Evolutionary conservation across 1,140 invertebrate genomes (phyloP), one percentile per base, ranked within the genome.

Genomic region (Riptortus pedestris): DNA sequence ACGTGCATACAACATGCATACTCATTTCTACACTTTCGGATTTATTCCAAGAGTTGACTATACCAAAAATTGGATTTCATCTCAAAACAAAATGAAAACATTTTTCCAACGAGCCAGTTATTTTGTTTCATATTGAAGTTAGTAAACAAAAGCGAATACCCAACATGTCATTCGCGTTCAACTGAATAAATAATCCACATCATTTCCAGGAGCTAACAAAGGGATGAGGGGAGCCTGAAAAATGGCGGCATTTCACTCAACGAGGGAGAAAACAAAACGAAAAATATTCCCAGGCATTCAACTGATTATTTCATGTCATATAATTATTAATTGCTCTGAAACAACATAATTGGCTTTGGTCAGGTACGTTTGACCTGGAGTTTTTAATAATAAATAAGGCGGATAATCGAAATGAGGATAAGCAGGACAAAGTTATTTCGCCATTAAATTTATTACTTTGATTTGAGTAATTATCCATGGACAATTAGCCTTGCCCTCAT

Each of bases 171-270:
- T 55, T 55, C 51, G 51, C 14, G 26, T 26, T 55, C 51, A 26
- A 55, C 51, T 55, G 51, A 55, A 55, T 55, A 55, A 55, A 55
- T 55, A 55, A 55, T 55, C 51, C 51, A 55, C 24, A 55, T 55
- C 51, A 55, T 55, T 55, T 55, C 2, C 2, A 14, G 24, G 51
- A 55, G 51, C 51, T 24, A 55, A 55, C 18, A 22, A 55, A 55
- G 24, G 24, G 51, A 24, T 16, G 16, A 14, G 26, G 18, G 51
- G 18, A 18, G 22, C 2, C 51, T 24, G 51, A 55, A 55, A 55
- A 55, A 55, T 55, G 24, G 26, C 51, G 12, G 26, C 12, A 55
- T 55, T 24, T 47, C 18, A 20, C 22, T 47, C 45, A 20, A 47
- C 45, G 1, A 0, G 45, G 45, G 45, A 22, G 22, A 47, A 47